Evolutionary conservation across 1,140 invertebrate genomes (phyloP).

Genomic region (Tetranychus cinnabarinus): DNA sequence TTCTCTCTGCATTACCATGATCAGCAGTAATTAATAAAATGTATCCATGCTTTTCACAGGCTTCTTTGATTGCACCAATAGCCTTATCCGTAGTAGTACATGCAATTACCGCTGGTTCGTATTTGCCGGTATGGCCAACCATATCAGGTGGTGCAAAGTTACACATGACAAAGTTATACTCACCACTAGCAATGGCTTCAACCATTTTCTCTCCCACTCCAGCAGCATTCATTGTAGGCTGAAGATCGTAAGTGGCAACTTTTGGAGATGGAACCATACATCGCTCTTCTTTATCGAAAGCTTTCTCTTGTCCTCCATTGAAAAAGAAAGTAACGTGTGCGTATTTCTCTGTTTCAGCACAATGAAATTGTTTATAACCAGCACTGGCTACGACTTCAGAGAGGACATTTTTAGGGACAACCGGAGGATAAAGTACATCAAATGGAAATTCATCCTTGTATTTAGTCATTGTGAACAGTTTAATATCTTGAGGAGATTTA

Average conservation of each 20-base stretch:
- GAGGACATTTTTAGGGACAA: constrained; percentile 22
- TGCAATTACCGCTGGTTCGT: constrained; percentile 24
- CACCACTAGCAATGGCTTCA: constrained; percentile 19
- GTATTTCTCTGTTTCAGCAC: constrained; percentile 28
- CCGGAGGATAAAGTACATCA: constrained; percentile 22
- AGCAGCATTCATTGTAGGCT: constrained; percentile 25
- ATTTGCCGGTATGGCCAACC: constrained; percentile 27
- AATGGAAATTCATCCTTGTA: constrained; percentile 27
- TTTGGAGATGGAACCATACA: constrained; percentile 27
- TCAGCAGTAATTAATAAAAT: constrained; percentile 24
- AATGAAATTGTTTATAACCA: constrained; percentile 22
- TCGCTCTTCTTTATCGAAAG: constrained; percentile 23
- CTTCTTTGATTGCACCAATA: constrained; percentile 19
- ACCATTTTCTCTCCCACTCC: constrained; percentile 24
- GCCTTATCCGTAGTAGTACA: constrained; percentile 22
- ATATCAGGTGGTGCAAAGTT: constrained; percentile 29
- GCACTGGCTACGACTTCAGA: constrained; percentile 22
- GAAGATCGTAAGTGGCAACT: constrained; percentile 25
- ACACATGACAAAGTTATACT: constrained; percentile 26
- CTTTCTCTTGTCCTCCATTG: constrained; percentile 24
- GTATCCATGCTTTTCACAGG: constrained; percentile 22
- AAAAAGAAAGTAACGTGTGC: constrained; percentile 29
- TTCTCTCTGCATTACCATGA: constrained; percentile 27
- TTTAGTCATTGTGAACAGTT: constrained; percentile 22
- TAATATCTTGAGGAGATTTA: constrained; percentile 16